Base-by-base conservation (phyloP, 2,113 vertebrate species). In the Embiotoca jacksoni region DNA sequence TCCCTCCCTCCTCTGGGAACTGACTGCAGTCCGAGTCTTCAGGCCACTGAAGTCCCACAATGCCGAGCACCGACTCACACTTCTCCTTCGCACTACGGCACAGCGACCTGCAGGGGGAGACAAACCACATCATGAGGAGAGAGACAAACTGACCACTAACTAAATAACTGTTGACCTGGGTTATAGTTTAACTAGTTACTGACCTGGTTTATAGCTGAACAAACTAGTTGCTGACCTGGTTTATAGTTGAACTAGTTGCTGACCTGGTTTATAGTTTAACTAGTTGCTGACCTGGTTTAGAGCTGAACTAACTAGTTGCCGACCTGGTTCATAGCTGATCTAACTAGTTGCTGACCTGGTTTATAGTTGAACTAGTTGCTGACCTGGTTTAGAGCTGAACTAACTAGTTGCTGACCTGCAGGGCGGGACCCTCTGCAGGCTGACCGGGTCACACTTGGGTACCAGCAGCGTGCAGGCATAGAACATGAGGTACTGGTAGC, bases 401-500 rank as follows among this genome's bases (percentile, higher is more conserved):
- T 32, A 11, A 16, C 2, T 0, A n/a, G 53, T 5, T 0, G 1
- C 74, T 68, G 91, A 98, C 97, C 97, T 98, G 96, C 98, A 99
- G 36, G 97, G 97, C 0, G 98, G 97, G 33, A 98, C 95, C 70
- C 86, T 95, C 13, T 95, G 95, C 76, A 94, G 94, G 23, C 92
- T 97, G 14, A 92, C 60, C 1, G 92, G 89, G 66, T 99, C 97
- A 90, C 98, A 99, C 86, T 98, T 98, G n/a, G 98, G 98, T 1
- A 97, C 97, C 62, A 99, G 94, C 76, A 99, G 94, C 1, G 97
- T 99, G 80, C 98, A 99, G 75, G 97, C 96, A 82, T 98, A 99
- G 93, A 99, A 99, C 97, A 99, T 99, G 81, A 99, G 96, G 89
- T 96, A 99, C 80, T 96, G 97, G 94, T 98, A 99, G 87, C 98